Base-by-base conservation (phyloP, 2,888 invertebrate species). In the Rhyacophila evoluta region DNA sequence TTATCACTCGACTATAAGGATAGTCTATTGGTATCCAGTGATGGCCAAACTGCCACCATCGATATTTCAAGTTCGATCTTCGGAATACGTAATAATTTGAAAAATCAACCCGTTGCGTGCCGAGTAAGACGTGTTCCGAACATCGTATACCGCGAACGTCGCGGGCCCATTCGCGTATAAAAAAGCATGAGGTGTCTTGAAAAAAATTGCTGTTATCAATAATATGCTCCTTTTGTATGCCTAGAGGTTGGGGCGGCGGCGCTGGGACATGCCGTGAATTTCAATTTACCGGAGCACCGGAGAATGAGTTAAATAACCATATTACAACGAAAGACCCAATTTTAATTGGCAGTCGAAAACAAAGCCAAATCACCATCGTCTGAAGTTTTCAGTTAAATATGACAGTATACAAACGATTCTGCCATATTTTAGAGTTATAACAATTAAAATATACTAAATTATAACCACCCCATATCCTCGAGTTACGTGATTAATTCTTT, bases 131-230 rank as follows among this genome's bases (percentile, higher is more conserved):
- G 19, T 39, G 73, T 39, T 27, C 33, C 25, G 19, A 27, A 73
- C 38, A 39, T 72, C 12, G 70, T 4, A 28, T 12, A n/a, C 39
- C 25, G 38, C 41, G 25, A 27, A 19, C 37, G 72, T 36, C 10
- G 36, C 72, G 10, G 10, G 72, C 37, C 15, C 36, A 37, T n/a
- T 72, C 36, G 70, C 70, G 33, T 19, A 55, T 70, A n/a, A 69
- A 29, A 27, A 72, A 69, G 72, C 69, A 33, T 19, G 29, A 68
- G 39, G 75, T 78, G 67, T 29, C 33, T 29, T 73, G 72, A 69
- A 73, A 69, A 79, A 79, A 79, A 75, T 75, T 69, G 73, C 79
- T 41, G 79, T 75, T 75, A 79, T 79, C 79, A 79, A 79, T 79
- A 79, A 79, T 79, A 33, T 39, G 75, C 72, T 72, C 73, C 72